phyloP scores from a whole-genome alignment of 2,113 vertebrate species.

The Cranoglanis bouderius region DNA sequence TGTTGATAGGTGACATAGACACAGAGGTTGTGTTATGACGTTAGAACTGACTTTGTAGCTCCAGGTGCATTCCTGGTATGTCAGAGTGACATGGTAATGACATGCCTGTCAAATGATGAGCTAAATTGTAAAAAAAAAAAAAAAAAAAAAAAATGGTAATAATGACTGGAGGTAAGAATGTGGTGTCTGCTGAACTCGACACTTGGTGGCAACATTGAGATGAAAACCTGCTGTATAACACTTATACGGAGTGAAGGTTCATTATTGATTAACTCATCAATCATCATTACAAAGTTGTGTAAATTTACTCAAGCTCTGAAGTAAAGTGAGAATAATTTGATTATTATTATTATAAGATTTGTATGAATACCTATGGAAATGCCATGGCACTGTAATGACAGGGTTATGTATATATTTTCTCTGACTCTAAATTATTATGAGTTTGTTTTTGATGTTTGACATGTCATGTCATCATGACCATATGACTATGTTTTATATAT shows the following conservation, averaged over 20 bases:
- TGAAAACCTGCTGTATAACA: neutral
- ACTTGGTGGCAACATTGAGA: slow-evolving; percentile 4
- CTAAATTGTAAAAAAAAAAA: neutral
- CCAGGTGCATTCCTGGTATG: neutral
- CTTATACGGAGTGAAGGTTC: neutral
- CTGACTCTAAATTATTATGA: neutral
- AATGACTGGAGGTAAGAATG: neutral
- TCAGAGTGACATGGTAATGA: neutral
- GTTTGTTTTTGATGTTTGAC: neutral
- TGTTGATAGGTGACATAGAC: neutral
- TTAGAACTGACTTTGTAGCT: neutral
- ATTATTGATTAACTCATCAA: neutral
- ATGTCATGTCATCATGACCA: neutral
- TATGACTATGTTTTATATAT: too few species aligned
- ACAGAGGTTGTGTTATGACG: neutral
- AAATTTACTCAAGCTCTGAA: neutral
- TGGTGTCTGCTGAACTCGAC: slow-evolving; percentile 6
- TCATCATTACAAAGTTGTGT: neutral
- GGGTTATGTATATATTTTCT: neutral
- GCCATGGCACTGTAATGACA: neutral
- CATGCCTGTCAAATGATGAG: neutral
- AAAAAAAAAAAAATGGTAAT: neutral
- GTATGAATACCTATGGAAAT: neutral
- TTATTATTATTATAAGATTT: neutral
- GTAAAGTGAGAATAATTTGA: neutral